Evolutionary conservation across 2,797 vertebrate species (phyloP), one percentile per base, ranked within the genome.

Genomic region (Rhinella marina): DNA sequence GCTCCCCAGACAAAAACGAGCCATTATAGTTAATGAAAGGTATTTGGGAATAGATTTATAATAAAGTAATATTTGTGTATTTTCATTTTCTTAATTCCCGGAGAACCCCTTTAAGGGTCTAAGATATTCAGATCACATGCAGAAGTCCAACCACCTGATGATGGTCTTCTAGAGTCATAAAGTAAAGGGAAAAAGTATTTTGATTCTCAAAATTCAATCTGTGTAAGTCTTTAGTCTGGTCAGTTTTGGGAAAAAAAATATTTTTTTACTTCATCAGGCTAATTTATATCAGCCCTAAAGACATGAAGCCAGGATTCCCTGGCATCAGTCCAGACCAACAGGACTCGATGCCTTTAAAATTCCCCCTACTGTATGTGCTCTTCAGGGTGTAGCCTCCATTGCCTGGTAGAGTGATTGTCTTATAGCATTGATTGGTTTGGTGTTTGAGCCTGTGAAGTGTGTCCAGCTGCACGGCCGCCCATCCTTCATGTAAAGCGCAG

Each of bases 401-500:
- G 72, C 86, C 54, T 41, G 64, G 66, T 52, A 75, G 66, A 57
- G 68, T 11, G 68, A 70, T 77, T 84, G 52, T 88, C 54, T 78
- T 80, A 59, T 9, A 59, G 11, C 75, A 68, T 32, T 64, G 57
- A 73, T 81, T 54, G 57, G 62, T 68, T 68, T 64, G 27, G 59
- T 77, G 72, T 77, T 88, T 56, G 59, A 48, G 86, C 72, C 61
- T 62, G 76, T 81, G 78, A 81, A 85, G 66, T 81, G 77, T 70
- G 41, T 82, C 32, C 72, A 86, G 79, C 70, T 68, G 64, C 62
- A 78, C 56, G 64, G 62, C 64, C 61, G 25, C 76, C 73, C 70
- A 50, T 62, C 68, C 85, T 78, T 27, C 64, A 72, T 86, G 78
- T 82, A 68, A 86, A 89, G 82, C 41, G 94, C 93, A 93, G 90